A percentile compares a stretch with the other conserved stretches of the same genome.
Conservation (phyloP, 2,113 vertebrate genomes). For the Forbesichthys papilliferus region DNA sequence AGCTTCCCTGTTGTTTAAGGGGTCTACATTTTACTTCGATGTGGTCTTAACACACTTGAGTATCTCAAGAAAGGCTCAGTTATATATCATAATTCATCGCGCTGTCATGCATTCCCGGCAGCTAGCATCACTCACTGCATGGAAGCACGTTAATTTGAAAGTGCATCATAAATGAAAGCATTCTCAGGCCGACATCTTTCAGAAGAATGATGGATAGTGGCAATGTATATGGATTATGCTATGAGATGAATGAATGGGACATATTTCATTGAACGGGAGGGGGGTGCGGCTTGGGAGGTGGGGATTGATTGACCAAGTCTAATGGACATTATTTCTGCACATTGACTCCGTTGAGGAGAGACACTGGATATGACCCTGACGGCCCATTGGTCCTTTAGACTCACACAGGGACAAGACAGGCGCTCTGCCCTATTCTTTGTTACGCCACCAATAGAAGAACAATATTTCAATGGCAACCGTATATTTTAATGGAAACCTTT, state of each 20-base stretch:
- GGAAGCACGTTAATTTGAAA: constrained; percentile 47
- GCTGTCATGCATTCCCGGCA: constrained; percentile 39
- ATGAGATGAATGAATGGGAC: constrained; percentile 57
- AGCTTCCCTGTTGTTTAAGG: constrained; percentile 41
- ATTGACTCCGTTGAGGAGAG: constrained; percentile 82
- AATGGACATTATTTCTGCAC: constrained; percentile 90
- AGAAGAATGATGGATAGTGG: constrained; percentile 70
- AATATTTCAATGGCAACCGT: constrained; percentile 71
- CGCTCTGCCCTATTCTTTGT: constrained; percentile 73
- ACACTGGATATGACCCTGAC: constrained; percentile 68
- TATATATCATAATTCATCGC: constrained; percentile 43
- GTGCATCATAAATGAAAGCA: constrained; percentile 56
- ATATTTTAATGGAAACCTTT: constrained; percentile 71
- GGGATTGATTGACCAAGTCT: constrained; percentile 81
- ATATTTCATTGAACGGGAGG: constrained; percentile 58
- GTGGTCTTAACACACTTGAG: constrained; percentile 45
- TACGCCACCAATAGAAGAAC: constrained; percentile 67
- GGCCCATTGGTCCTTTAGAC: constrained; percentile 65
- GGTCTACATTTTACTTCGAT: constrained; percentile 17
- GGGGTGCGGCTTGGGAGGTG: background rate
- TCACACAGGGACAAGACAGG: constrained; percentile 77
- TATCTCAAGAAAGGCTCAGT: background rate
- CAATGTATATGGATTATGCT: constrained; percentile 62
- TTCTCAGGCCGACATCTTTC: constrained; percentile 55
- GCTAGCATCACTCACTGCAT: constrained; percentile 23